Base-by-base conservation (phyloP, 2,113 vertebrate genomes). In the Ceyx margarethae region DNA sequence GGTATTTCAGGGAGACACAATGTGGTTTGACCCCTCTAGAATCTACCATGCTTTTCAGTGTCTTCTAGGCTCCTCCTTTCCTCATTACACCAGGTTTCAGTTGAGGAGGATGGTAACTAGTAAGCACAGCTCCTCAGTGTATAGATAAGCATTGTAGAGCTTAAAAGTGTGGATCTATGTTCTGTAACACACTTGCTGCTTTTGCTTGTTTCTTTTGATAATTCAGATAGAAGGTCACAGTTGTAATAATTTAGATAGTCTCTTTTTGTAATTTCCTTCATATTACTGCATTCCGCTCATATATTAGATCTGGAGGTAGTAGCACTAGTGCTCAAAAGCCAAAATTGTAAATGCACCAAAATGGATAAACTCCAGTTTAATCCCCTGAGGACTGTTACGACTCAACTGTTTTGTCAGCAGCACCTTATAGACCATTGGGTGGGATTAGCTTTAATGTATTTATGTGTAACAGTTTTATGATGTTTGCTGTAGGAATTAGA, bases 391-490 rank as follows among this genome's bases (percentile, higher is more conserved):
- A 60, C 31, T 48, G 77, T 69, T 81, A 67, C 16, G 28, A 56
- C 62, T 90, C 0, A 2, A 26, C 74, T 74, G 26, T 81, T 91
- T 68, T 78, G 57, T 85, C 4, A 6, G 31, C 66, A 93, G 25
- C 60, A 91, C 16, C 37, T 53, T 78, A 15, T 45, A 85, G 61
- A 83, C 91, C 29, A 53, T 19, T 45, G 73, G 19, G 22, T 81
- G 20, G n/a, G 42, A 68, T 94, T 86, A 71, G 67, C 56, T 85
- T 82, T 54, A 74, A 50, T 68, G 18, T 72, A 75, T 93, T 91
- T 83, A 48, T 84, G 31, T 75, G 66, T 88, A 90, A 74, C 26
- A 50, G 14, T 67, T 88, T 46, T 84, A 53, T 91, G 81, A 75
- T 46, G 42, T 90, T 93, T 79, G 37, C 69, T 73, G 23, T 84